Base-by-base conservation (phyloP, 2,888 invertebrate genomes). In the Rhamnusium bicolor region DNA sequence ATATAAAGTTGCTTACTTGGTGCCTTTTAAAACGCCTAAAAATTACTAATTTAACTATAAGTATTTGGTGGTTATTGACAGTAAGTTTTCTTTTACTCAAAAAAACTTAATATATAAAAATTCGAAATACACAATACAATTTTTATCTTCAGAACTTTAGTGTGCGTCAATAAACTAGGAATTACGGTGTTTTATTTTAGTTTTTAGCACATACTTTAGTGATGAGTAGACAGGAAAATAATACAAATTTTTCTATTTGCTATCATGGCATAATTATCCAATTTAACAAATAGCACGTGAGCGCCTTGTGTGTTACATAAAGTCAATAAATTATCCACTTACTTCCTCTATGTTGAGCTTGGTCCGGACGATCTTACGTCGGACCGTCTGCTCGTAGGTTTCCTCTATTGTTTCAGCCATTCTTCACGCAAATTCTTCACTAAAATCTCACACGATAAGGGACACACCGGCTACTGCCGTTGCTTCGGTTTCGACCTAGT, bases 281-380 rank as follows among this genome's bases (percentile, higher is more conserved):
- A 12, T n/a, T 54, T 54, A 8, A 29, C 29, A 58, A 24, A 58
- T 19, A 29, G 18, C 32, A 32, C 32, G 58, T 58, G 58, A 29
- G 32, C 58, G 21, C 27, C 6, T 16, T 21, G 27, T 21, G 47
- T 12, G 46, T 68, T 40, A 53, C 21, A 68, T 58, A 40, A 74
- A 66, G 47, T n/a, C 14, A 14, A 18, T 49, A 70, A 79, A 70
- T 56, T 68, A 63, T 51, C 58, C 67, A 87, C 91, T 91, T 91
- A 93, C 93, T 92, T 93, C 93, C 90, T 93, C 91, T 88, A 93
- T 93, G 90, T 92, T 92, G 89, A 92, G 90, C 89, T 90, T 92
- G 86, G 91, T 92, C 89, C 92, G 90, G 88, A 92, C 91, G 89
- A 92, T 90, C 89, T 92, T 93, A 87, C 92, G 91, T 88, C 92